Evolutionary conservation across 1,140 invertebrate genomes (phyloP), one percentile per base, ranked within the genome.

Genomic region (Diuraphis noxia): DNA sequence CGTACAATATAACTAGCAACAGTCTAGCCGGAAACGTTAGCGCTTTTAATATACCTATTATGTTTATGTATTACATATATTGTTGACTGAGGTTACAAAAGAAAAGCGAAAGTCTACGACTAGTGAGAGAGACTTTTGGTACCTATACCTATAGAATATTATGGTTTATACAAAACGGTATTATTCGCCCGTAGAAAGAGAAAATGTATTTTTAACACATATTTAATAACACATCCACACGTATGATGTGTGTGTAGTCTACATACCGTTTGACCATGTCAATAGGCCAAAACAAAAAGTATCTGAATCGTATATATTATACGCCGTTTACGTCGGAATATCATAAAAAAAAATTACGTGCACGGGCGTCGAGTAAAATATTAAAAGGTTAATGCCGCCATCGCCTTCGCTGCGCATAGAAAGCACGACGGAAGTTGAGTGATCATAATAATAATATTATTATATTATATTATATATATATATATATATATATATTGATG

Each of bases 21-120:
- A 4, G 56, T 72, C 79, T 81, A 25, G 23, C 79, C 34, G 79
- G 36, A 81, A 81, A 81, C 10, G 36, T 81, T 38, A 38, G 79
- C 23, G 36, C 56, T 72, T 72, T 72, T 72, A 72, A 72, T 9
- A n/a, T 9, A 43, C n/a, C n/a, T n/a, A 43, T 43, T 49, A n/a
- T 72, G 30, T 81, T 81, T 85, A 34, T 41, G 81, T 84, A 41
- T 87, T 81, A 49, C n/a, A 36, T 87, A 23, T 52, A 49, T 13
- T 30, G 46, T 19, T 21, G 30, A 72, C 56, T n/a, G 34, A 34
- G 5, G 72, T 81, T 82, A 81, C 41, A 91, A 91, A 91, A 82
- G 89, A 91, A 91, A 91, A 91, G 13, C 77, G 89, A 91, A 91
- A 91, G 89, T 91, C n/a, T n/a, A n/a, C 34, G n/a, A 38, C 43